A percentile compares a stretch with the other conserved stretches of the same genome.
These are phyloP conservation scores for Montipora capricornis DNA, from an alignment of 64 coral and sea anemone species.

Conservation along the genomic window DNA sequence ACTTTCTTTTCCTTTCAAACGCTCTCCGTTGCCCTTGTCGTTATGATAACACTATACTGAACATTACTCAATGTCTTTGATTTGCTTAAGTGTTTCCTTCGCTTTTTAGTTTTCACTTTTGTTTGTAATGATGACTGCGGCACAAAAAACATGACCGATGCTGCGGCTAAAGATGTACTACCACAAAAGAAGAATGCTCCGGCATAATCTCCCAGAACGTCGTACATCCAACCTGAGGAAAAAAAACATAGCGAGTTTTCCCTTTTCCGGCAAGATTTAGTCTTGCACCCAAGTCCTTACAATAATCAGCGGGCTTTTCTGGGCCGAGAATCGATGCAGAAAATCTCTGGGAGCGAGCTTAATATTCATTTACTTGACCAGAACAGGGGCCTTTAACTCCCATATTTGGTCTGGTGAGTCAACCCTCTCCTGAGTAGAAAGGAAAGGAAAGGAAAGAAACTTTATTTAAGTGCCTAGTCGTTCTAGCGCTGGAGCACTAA, in stretches of 20 bases:
- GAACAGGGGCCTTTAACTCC: too few relatives aligned
- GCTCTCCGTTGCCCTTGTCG: not conserved
- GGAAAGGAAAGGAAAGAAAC: too few relatives aligned
- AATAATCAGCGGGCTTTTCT: too few relatives aligned
- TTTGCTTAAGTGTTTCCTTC: not conserved
- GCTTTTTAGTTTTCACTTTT: not conserved
- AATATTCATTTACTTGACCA: too few relatives aligned
- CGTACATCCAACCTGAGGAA: conserved; percentile 89
- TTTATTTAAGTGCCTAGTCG: too few relatives aligned
- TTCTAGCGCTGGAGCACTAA: too few relatives aligned
- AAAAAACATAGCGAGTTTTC: not conserved
- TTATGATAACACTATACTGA: conserved; percentile 24
- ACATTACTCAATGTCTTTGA: conserved; percentile 28
- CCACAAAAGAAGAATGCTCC: conserved; percentile 84
- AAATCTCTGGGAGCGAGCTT: too few relatives aligned
- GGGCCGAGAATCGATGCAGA: too few relatives aligned
- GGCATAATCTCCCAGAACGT: conserved; percentile 78
- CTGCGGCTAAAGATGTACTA: conserved; percentile 68
- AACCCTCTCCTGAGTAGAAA: too few relatives aligned
- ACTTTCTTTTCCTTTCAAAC: not conserved
- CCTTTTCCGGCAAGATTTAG: not conserved
- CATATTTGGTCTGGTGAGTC: too few relatives aligned
- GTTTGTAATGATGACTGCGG: conserved; percentile 47
- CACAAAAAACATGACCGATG: conserved; percentile 70
- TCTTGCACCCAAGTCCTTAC: not conserved